Percentiles rank a stretch among this genome's conserved stretches.
phyloP scores from a whole-genome alignment of 2,797 vertebrate species.

The Valencia hispanica region DNA sequence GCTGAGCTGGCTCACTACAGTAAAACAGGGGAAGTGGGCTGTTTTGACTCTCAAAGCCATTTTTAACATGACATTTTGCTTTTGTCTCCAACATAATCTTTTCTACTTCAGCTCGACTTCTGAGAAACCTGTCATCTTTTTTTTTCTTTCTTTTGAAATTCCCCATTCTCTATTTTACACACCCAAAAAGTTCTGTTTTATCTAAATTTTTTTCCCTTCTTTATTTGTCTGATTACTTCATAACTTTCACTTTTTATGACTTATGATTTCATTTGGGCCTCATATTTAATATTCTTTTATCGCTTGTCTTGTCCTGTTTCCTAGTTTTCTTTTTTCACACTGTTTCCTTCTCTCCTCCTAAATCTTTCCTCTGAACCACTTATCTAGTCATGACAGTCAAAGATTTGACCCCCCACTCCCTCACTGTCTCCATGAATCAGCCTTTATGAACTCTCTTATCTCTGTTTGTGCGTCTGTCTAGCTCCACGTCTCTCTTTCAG shows the following conservation, averaged over 20 bases:
- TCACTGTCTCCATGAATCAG: conserved; percentile 70
- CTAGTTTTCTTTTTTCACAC: conserved; percentile 45
- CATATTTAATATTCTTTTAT: conserved; percentile 35
- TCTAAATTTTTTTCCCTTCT: conserved; percentile 9
- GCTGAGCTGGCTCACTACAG: conserved; percentile 66
- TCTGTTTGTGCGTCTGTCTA: conserved; percentile 52
- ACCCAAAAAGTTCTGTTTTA: not conserved
- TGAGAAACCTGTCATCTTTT: conserved; percentile 62
- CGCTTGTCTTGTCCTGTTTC: conserved; percentile 40
- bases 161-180: conserved; percentile 17
- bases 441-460: conserved; percentile 73
- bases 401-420: conserved; percentile 74
- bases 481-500: conserved; percentile 55
- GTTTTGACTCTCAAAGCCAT: conserved; percentile 81
- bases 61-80: conserved; percentile 70
- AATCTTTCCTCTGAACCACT: conserved; percentile 63
- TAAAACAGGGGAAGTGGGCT: conserved; percentile 77
- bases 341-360: conserved; percentile 46
- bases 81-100: conserved; percentile 15
- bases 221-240: conserved; percentile 15
- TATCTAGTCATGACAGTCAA: conserved; percentile 86
- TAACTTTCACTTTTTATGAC: conserved; percentile 29
- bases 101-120: conserved; percentile 29
- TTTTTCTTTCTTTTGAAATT: conserved; percentile 25
- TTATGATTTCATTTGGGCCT: conserved; percentile 23